These are phyloP conservation scores for Beris chalybata DNA, from an alignment of 2,888 invertebrate species.

Conservation along the genomic window DNA sequence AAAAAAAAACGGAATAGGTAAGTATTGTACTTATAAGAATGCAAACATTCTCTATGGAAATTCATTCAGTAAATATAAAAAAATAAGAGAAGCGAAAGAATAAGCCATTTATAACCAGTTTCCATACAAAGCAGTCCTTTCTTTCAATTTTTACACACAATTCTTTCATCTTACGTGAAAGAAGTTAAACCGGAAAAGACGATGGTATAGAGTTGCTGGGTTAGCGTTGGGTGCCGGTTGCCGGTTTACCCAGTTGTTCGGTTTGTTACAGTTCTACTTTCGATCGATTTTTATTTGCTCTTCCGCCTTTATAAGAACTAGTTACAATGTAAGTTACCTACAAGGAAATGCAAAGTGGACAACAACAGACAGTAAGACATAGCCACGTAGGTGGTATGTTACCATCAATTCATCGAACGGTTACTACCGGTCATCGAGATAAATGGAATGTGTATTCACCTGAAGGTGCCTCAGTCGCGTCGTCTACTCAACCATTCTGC, in stretches of 20 bases:
- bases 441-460: no score
- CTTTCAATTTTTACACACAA: background rate
- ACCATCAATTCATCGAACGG: no score
- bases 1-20: no score
- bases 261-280: constrained; percentile 22
- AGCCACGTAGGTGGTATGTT: no score
- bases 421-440: no score
- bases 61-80: background rate
- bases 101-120: constrained; percentile 11
- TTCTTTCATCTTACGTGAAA: constrained; percentile 16
- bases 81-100: constrained; percentile 6
- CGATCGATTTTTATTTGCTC: background rate
- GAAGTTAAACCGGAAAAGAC: constrained; percentile 21
- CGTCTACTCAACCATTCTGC: no score
- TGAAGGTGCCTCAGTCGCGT: no score
- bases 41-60: no score
- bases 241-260: constrained; percentile 24
- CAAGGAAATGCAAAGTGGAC: no score
- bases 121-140: constrained; percentile 4
- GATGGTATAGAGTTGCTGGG: background rate
- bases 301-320: background rate
- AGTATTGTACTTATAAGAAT: no score
- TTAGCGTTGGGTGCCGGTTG: background rate
- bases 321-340: no score
- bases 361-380: no score